phyloP scores from a whole-genome alignment of 2,113 vertebrate species.

The Apaloderma vittatum region DNA sequence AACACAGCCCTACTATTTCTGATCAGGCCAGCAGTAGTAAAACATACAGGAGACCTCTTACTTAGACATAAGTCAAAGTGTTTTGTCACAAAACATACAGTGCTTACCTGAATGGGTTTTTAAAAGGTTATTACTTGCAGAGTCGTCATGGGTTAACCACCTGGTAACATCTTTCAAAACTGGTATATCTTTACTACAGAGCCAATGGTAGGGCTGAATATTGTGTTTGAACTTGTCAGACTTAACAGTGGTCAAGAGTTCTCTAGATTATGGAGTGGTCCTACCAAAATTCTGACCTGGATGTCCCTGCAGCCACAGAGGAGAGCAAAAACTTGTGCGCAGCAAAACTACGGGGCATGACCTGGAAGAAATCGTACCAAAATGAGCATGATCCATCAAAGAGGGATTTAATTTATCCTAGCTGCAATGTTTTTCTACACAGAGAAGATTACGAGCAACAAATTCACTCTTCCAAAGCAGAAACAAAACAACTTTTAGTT shows the following conservation, averaged over 20 bases:
- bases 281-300: not conserved
- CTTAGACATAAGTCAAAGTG: not conserved
- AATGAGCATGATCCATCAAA: not conserved
- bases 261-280: not conserved
- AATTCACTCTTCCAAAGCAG: conserved; percentile 22
- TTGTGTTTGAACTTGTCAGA: not conserved
- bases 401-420: not conserved
- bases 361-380: not conserved
- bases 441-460: conserved; percentile 41
- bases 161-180: not conserved
- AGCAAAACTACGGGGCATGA: fast-evolving
- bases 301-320: not conserved
- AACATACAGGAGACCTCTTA: not conserved
- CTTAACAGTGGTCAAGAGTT: not conserved
- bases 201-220: not conserved
- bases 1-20: not conserved
- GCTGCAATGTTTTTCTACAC: not conserved
- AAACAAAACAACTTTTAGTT: conserved; percentile 72
- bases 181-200: not conserved
- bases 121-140: not conserved
- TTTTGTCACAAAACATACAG: not conserved
- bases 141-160: not conserved
- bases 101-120: not conserved
- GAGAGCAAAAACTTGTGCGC: not conserved
- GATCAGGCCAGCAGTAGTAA: not conserved